These are phyloP conservation scores for Sepioteuthis lessoniana DNA, from an alignment of 2,888 invertebrate genomes.

Conservation along the genomic window DNA sequence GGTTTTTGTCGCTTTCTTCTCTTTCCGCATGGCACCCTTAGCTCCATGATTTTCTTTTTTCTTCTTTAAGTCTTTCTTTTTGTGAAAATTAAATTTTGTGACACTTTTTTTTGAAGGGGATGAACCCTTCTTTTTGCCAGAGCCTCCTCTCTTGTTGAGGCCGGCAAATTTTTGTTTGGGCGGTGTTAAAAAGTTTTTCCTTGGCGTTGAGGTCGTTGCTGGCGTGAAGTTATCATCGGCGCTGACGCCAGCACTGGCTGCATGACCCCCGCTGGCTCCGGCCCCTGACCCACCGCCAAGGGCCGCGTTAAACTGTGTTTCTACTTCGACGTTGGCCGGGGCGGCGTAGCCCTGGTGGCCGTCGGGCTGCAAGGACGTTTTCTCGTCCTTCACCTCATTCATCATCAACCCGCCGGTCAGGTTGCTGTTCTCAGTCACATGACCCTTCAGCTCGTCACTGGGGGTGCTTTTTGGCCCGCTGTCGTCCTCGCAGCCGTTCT, in stretches of 20 bases:
- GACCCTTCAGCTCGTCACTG: conserved; percentile 56
- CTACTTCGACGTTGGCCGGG: conserved; percentile 56
- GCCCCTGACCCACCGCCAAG: conserved; percentile 3
- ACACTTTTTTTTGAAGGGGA: conserved; percentile 65
- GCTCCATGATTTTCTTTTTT: conserved; percentile 56
- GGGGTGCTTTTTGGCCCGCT: conserved; percentile 60
- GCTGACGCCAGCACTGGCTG: conserved; percentile 80
- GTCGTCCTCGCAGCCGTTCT: conserved; percentile 60
- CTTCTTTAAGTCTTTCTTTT: conserved; percentile 87
- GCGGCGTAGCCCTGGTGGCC: conserved; percentile 89
- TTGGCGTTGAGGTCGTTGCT: conserved; percentile 55
- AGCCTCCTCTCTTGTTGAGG: conserved; percentile 49
- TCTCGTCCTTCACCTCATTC: conserved; percentile 87
- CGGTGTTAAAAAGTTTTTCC: conserved; percentile 46
- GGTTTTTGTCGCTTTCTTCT: conserved; percentile 98
- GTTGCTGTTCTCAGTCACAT: conserved; percentile 82
- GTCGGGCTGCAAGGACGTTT: conserved; percentile 77
- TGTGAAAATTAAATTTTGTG: conserved; percentile 73
- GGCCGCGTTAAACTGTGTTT: conserved; percentile 59
- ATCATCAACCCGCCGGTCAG: conserved; percentile 89
- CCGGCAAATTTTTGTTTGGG: conserved; percentile 50
- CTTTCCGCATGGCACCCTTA: conserved; percentile 76
- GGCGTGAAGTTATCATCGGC: conserved; percentile 59
- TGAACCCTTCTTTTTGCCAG: conserved; percentile 45
- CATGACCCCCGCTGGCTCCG: conserved; percentile 84